Conservation (phyloP, 2,888 invertebrate genomes). For the Peribatodes rhomboidaria region DNA sequence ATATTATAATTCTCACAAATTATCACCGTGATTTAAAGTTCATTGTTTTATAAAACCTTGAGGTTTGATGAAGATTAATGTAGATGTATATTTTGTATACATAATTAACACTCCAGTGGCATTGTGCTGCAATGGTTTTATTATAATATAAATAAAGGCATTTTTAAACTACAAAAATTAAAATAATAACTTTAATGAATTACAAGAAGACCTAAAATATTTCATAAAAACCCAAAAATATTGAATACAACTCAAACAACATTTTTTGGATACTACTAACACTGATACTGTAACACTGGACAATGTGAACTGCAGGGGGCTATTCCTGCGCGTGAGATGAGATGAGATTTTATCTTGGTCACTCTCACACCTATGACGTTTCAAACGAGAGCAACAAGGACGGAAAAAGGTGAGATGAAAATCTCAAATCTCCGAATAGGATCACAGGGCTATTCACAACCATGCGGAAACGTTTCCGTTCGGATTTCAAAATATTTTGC, state of each 20-base stretch:
- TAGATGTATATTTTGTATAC: background rate
- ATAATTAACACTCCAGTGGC: constrained; percentile 4
- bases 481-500: too few relatives aligned
- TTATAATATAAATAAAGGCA: background rate
- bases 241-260: background rate
- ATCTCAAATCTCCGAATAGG: too few relatives aligned
- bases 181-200: background rate
- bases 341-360: too few relatives aligned
- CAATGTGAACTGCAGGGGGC: too few relatives aligned
- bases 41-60: constrained; percentile 29
- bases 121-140: background rate
- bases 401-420: too few relatives aligned
- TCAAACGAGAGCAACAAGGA: too few relatives aligned
- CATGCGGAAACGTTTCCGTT: too few relatives aligned
- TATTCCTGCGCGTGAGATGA: too few relatives aligned
- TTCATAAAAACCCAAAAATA: background rate
- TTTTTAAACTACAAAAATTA: background rate
- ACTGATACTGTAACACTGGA: too few relatives aligned
- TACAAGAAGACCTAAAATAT: background rate
- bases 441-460: too few relatives aligned
- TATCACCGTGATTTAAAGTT: constrained; percentile 23
- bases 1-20: constrained; percentile 29
- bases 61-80: constrained; percentile 8
- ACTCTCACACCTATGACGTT: too few relatives aligned
- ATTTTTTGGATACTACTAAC: too few relatives aligned